A percentile compares a stretch with the other conserved stretches of the same genome.
Conservation (phyloP, 35 echinoderm and acorn worm species). For the Stichopus chloronotus region DNA sequence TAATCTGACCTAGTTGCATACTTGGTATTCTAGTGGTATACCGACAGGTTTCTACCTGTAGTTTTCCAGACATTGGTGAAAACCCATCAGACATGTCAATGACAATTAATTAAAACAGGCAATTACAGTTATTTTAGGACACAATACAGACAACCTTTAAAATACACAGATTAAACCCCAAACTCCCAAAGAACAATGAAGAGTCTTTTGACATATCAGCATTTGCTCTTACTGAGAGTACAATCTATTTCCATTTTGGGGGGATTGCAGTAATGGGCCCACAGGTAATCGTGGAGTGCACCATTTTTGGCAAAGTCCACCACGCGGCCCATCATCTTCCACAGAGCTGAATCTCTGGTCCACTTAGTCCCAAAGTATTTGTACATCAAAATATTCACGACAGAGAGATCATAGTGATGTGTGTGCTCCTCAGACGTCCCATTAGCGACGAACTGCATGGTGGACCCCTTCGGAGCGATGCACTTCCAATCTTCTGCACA, state of each 20-base stretch:
- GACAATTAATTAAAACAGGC: no score
- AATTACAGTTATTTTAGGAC: no score
- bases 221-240: constrained; percentile 55
- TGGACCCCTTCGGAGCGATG: constrained; percentile 77
- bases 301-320: constrained; percentile 51
- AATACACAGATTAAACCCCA: no score
- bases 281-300: constrained; percentile 78
- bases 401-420: constrained; percentile 80
- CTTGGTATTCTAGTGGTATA: no score
- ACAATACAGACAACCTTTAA: no score
- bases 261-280: constrained; percentile 96
- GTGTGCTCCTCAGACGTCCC: constrained; percentile 54
- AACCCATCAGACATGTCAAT: no score
- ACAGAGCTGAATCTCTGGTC: constrained; percentile 1
- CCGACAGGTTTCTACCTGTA: no score
- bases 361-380: constrained; percentile 69
- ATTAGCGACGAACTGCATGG: not conserved
- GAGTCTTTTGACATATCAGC: constrained; percentile 29
- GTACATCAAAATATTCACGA: constrained; percentile 77
- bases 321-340: not conserved
- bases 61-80: no score
- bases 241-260: constrained; percentile 90
- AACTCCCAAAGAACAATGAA: no score
- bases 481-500: constrained; percentile 74
- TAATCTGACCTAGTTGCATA: no score